Percentiles rank a stretch among this genome's conserved stretches.
Evolutionary conservation across 2,888 invertebrate species (phyloP).

Genomic region (Ceraclea dissimilis): DNA sequence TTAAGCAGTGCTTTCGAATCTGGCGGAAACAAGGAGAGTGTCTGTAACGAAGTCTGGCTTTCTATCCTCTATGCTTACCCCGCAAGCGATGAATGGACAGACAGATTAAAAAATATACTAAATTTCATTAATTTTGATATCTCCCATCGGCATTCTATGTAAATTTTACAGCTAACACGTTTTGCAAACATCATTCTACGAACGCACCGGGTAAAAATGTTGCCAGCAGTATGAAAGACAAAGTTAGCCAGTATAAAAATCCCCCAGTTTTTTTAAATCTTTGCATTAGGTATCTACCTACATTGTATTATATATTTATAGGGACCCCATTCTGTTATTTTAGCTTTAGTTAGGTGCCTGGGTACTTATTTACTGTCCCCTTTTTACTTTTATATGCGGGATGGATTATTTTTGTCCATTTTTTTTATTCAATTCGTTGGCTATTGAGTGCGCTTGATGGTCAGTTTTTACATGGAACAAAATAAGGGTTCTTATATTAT

Average conservation of each 20-base stretch:
- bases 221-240: not conserved
- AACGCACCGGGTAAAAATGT: not conserved
- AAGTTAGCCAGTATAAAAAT: not conserved
- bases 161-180: too few relatives aligned
- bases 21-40: too few relatives aligned
- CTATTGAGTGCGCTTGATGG: constrained; percentile 21
- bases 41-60: too few relatives aligned
- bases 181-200: not conserved
- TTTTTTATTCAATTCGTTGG: constrained; percentile 20
- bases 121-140: too few relatives aligned
- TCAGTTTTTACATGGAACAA: constrained; percentile 18
- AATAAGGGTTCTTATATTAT: not conserved
- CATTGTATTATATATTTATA: not conserved
- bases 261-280: not conserved
- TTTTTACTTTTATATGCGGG: constrained; percentile 17
- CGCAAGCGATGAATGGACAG: too few relatives aligned
- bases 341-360: not conserved
- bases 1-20: too few relatives aligned
- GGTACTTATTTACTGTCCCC: constrained; percentile 11
- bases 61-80: too few relatives aligned
- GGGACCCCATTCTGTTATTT: not conserved
- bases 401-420: constrained; percentile 22
- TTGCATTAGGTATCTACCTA: not conserved
- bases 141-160: too few relatives aligned
- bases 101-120: too few relatives aligned